These are phyloP conservation scores for Anableps anableps DNA, from an alignment of 2,797 vertebrate genomes.

Conservation along the genomic window DNA sequence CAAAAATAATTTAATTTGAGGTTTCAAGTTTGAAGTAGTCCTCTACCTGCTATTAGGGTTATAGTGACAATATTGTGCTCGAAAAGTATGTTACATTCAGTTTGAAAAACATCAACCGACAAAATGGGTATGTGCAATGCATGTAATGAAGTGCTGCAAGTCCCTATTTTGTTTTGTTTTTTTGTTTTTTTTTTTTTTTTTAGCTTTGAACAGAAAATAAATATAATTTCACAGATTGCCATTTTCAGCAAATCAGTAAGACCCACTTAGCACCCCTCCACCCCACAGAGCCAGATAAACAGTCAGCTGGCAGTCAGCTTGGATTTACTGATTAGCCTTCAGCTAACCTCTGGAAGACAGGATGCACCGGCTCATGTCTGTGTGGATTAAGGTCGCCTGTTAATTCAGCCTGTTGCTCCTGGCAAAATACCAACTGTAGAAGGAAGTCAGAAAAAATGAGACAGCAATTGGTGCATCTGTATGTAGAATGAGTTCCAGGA, in stretches of 20 bases:
- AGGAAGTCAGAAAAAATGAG: not conserved
- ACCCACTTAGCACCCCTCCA: not conserved
- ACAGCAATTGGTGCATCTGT: not conserved
- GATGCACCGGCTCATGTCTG: slow-evolving; percentile 54
- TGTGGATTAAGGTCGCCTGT: slow-evolving; percentile 43
- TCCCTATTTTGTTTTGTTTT: no score
- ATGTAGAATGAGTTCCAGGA: slow-evolving; percentile 17
- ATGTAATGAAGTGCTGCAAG: not conserved
- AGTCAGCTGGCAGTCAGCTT: slow-evolving; percentile 39
- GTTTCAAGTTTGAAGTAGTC: not conserved
- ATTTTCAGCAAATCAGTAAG: not conserved
- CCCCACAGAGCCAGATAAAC: slow-evolving; percentile 17
- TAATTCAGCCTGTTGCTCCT: slow-evolving; percentile 55
- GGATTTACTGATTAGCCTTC: slow-evolving; percentile 70
- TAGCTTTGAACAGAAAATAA: not conserved
- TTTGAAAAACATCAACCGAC: not conserved
- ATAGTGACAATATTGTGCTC: no score
- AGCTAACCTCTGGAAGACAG: slow-evolving; percentile 58
- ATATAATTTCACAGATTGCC: not conserved
- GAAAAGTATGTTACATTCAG: no score
- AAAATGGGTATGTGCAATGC: not conserved
- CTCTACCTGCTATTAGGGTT: no score
- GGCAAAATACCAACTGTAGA: slow-evolving; percentile 26
- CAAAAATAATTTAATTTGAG: not conserved
- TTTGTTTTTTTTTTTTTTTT: no score